Evolutionary conservation across 1,140 invertebrate species (phyloP).

Genomic region (Drosophila subpulchrella): DNA sequence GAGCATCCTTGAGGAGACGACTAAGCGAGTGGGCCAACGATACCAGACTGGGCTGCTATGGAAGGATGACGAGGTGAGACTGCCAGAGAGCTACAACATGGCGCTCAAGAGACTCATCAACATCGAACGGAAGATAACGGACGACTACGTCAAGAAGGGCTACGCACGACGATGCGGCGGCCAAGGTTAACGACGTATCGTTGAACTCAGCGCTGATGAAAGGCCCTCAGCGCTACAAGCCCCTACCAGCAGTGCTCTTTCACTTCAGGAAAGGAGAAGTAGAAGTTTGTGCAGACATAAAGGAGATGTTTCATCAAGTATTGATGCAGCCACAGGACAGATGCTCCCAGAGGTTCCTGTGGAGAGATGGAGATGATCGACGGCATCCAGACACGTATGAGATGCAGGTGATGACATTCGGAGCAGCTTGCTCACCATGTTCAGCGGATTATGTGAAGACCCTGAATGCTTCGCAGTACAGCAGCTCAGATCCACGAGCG

Average conservation of each 20-base stretch:
- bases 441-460: background rate
- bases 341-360: background rate
- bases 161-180: background rate
- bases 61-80: constrained; percentile 1
- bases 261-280: too few relatives aligned
- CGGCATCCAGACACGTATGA: background rate
- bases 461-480: background rate
- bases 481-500: background rate
- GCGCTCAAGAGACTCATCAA: background rate
- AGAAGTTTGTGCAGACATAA: too few relatives aligned
- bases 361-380: too few relatives aligned
- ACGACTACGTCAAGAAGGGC: background rate
- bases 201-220: background rate
- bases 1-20: background rate
- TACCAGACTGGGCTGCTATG: background rate
- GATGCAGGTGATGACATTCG: background rate
- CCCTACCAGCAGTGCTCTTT: too few relatives aligned
- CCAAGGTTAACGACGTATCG: background rate
- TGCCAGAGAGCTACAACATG: background rate
- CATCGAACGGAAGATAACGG: background rate
- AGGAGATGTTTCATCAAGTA: background rate
- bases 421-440: background rate
- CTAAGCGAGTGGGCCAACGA: background rate
- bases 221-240: background rate
- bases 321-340: background rate